Evolutionary conservation across 2,888 invertebrate species (phyloP).

Genomic region (Empis livida): DNA sequence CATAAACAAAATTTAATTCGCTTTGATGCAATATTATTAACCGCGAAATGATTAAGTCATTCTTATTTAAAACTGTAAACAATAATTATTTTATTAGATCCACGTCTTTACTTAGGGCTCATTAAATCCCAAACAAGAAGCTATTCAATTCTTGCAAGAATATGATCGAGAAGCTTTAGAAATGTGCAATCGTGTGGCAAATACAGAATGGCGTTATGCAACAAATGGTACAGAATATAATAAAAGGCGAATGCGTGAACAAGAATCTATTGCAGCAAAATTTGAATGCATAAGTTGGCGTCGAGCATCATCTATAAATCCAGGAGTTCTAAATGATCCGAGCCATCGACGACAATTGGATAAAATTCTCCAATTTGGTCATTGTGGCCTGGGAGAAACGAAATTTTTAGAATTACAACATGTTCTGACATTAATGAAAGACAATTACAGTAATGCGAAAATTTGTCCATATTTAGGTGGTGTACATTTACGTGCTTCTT

Average conservation of each 20-base stretch:
- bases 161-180: conserved; percentile 59
- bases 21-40: background rate
- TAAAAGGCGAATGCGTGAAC: conserved; percentile 56
- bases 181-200: conserved; percentile 58
- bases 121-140: conserved; percentile 34
- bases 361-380: conserved; percentile 54
- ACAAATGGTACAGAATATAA: conserved; percentile 64
- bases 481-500: background rate
- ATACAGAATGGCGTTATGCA: conserved; percentile 62
- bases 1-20: background rate
- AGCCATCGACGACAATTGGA: conserved; percentile 53
- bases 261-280: conserved; percentile 54
- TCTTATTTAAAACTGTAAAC: background rate
- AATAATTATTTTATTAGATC: background rate
- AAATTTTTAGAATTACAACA: conserved; percentile 55
- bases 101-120: background rate
- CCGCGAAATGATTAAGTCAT: background rate
- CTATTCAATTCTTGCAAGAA: conserved; percentile 55
- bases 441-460: conserved; percentile 56
- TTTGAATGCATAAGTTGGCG: conserved; percentile 66
- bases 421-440: conserved; percentile 65
- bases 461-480: conserved; percentile 50
- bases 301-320: conserved; percentile 51
- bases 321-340: conserved; percentile 45
- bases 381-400: conserved; percentile 60